Base-by-base conservation (phyloP, 2,113 vertebrate genomes). In the Orientallactaga bullata region DNA sequence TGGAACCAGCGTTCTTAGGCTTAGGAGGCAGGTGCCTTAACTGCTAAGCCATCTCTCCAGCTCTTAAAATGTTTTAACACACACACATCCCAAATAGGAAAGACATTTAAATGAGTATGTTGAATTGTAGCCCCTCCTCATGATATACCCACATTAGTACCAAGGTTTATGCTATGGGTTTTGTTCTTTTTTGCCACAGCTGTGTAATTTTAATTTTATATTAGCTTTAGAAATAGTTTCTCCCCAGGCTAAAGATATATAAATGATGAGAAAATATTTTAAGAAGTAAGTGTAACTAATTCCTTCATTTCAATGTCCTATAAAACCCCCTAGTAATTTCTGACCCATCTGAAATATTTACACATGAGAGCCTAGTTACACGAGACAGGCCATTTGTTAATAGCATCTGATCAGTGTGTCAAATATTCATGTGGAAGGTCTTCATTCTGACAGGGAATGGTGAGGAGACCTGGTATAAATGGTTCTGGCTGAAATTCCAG, bases 271-370 rank as follows among this genome's bases (percentile, higher is more conserved):
- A 87, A 94, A 92, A 89, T 88, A 94, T 78, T 85, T 91, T 91
- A 79, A 93, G 37, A 68, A 80, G 20, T 72, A 39, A 95, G 61
- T 51, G 69, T 71, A 61, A 91, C 32, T 39, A 39, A 55, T 55
- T 55, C 55, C 30, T 96, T 78, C 55, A 72, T 88, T 93, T 90
- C 73, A 90, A 91, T 39, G 73, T n/a, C 66, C 89, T 86, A 86
- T 94, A 94, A 95, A 97, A 90, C 4, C 17, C 21, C 91, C 58
- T 37, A 73, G 63, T 77, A 92, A 90, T 76, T 90, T 88, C 95
- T 94, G 90, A 55, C 63, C 79, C 69, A 91, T 95, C 39, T 94
- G 3, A 66, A 92, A 95, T 93, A 93, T 96, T 95, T 95, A 90
- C 61, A 85, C 71, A 92, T 71, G 76, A 91, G 78, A 92, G 74